These are phyloP conservation scores for Erebia ligea DNA, from an alignment of 2,888 invertebrate species.

Conservation along the genomic window DNA sequence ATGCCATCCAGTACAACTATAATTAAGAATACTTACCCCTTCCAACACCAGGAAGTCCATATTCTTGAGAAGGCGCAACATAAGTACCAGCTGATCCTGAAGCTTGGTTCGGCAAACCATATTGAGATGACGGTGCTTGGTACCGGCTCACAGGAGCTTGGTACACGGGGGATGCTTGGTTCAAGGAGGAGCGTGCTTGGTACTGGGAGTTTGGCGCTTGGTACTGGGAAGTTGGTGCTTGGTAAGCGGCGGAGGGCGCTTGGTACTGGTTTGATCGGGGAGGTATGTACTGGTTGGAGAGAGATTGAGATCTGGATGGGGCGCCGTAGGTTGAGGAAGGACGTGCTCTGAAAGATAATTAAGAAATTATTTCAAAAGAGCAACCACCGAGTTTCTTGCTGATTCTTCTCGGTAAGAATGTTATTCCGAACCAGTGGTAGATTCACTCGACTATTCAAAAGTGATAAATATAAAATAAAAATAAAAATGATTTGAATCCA, in stretches of 20 bases:
- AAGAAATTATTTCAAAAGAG: too few relatives aligned
- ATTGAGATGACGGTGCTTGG: slow-evolving; percentile 45
- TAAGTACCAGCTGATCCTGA: slow-evolving; percentile 30
- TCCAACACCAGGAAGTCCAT: slow-evolving; percentile 58
- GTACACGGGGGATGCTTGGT: slow-evolving; percentile 46
- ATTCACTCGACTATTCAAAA: too few relatives aligned
- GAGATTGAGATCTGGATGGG: slow-evolving; percentile 50
- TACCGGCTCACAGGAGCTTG: slow-evolving; percentile 46
- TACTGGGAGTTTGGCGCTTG: slow-evolving; percentile 27
- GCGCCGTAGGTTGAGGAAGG: slow-evolving; percentile 71
- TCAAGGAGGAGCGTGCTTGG: slow-evolving; percentile 40
- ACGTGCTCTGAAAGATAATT: slow-evolving; percentile 45
- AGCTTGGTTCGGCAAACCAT: slow-evolving; percentile 44
- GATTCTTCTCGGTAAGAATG: too few relatives aligned
- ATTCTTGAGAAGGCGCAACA: slow-evolving; percentile 53
- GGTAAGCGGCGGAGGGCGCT: slow-evolving; percentile 19
- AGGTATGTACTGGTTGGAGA: slow-evolving; percentile 46
- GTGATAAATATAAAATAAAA: too few relatives aligned
- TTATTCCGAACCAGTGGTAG: too few relatives aligned
- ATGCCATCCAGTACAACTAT: not conserved
- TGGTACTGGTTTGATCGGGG: slow-evolving; percentile 37
- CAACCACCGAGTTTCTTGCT: too few relatives aligned
- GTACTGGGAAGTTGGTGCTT: slow-evolving; percentile 25
- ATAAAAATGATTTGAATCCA: too few relatives aligned
- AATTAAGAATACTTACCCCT: slow-evolving; percentile 41